phyloP scores from a whole-genome alignment of 2,113 vertebrate species.

The Nannospalax galili region DNA sequence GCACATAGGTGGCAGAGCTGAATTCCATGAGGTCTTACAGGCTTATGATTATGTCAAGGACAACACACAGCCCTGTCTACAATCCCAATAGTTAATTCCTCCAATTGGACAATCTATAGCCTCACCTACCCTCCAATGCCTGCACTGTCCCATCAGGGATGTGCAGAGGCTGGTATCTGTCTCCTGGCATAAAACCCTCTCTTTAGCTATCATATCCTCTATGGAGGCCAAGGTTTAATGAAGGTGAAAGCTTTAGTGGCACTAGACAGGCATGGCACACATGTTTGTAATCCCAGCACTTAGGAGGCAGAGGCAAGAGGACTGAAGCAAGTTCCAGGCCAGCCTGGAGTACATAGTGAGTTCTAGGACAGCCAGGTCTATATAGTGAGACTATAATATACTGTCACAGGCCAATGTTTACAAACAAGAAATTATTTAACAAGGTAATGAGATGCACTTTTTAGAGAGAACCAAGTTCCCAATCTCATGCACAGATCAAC shows the following conservation, averaged over 20 bases:
- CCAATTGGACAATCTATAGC: background rate
- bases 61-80: background rate
- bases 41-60: background rate
- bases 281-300: background rate
- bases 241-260: background rate
- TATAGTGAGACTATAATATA: background rate
- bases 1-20: background rate
- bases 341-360: background rate
- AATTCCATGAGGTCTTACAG: background rate
- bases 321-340: background rate
- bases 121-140: background rate
- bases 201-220: background rate
- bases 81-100: background rate
- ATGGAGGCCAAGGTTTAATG: slow-evolving; percentile 11
- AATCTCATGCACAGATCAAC: slow-evolving; percentile 8
- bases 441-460: background rate
- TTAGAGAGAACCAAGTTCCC: slow-evolving; percentile 51
- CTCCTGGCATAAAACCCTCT: background rate
- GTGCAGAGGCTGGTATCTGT: background rate
- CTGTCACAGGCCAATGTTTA: background rate
- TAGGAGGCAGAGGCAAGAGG: background rate
- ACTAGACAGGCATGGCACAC: background rate
- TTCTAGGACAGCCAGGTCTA: background rate
- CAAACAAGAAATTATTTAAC: background rate
- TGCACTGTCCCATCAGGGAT: background rate